Conservation (phyloP, 2,797 vertebrate species). For the Tokudaia muenninki region DNA sequence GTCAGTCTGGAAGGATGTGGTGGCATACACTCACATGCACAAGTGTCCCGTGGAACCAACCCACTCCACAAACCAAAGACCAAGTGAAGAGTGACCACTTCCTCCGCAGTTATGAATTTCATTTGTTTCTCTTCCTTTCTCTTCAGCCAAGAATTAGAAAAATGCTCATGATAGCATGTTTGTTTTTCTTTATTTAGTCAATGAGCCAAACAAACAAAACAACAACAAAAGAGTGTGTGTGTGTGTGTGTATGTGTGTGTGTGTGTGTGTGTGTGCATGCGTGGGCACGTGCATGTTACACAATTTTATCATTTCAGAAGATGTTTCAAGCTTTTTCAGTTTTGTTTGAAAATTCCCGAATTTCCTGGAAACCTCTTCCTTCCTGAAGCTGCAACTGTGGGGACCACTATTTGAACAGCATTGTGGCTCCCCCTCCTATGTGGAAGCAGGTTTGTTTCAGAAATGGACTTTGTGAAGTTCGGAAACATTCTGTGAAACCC, state of each 20-base stretch:
- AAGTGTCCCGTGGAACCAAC: constrained; percentile 65
- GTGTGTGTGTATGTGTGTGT: too few relatives aligned
- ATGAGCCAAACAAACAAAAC: neutral
- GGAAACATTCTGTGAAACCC: neutral
- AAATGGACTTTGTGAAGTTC: neutral
- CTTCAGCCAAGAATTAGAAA: constrained; percentile 14
- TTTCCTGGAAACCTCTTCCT: neutral
- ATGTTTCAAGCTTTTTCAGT: neutral
- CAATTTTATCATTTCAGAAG: neutral
- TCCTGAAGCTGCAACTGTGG: neutral
- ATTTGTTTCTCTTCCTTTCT: neutral
- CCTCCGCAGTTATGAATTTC: constrained; percentile 64
- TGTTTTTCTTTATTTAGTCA: neutral
- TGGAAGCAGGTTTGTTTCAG: neutral
- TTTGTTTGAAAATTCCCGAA: neutral
- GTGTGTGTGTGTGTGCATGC: too few relatives aligned
- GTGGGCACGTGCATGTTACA: neutral
- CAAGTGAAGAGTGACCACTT: constrained; percentile 65
- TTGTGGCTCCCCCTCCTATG: neutral
- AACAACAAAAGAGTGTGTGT: neutral
- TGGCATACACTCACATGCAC: constrained; percentile 80
- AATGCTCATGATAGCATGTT: neutral
- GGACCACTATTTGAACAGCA: neutral
- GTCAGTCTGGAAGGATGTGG: constrained; percentile 25
- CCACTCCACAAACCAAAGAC: constrained; percentile 60